phyloP scores from a whole-genome alignment of 1,140 invertebrate species.

The Asbolus verrucosus region DNA sequence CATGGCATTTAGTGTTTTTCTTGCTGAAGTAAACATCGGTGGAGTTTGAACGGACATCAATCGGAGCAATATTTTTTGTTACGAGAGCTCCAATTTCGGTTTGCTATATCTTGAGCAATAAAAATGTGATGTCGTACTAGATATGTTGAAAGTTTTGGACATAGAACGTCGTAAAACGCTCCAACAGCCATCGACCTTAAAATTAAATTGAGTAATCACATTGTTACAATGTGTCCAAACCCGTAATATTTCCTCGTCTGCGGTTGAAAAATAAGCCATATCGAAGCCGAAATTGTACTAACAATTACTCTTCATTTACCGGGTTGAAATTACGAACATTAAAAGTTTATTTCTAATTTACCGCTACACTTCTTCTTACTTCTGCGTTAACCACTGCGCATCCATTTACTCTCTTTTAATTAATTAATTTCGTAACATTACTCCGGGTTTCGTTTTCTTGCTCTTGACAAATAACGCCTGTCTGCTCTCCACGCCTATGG shows the following conservation, averaged over 20 bases:
- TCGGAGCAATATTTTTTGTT: constrained; percentile 24
- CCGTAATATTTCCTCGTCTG: not conserved
- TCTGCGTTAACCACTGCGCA: constrained; percentile 42
- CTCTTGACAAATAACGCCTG: constrained; percentile 42
- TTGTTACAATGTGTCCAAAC: not conserved
- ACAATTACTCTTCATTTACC: constrained; percentile 59
- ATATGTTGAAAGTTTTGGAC: constrained; percentile 36
- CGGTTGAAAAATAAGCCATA: not conserved
- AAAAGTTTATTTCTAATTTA: constrained; percentile 63
- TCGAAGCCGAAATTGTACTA: constrained; percentile 6
- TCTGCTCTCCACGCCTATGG: constrained; percentile 38
- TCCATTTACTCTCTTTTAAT: constrained; percentile 54
- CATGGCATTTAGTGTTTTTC: not conserved
- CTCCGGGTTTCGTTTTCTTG: constrained; percentile 42
- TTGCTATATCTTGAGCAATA: constrained; percentile 23
- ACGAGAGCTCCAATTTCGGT: constrained; percentile 24
- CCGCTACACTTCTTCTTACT: constrained; percentile 58
- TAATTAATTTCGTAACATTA: constrained; percentile 56
- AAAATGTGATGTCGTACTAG: constrained; percentile 29
- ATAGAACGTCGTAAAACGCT: constrained; percentile 28
- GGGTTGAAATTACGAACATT: constrained; percentile 58
- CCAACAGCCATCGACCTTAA: constrained; percentile 6
- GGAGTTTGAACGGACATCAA: constrained; percentile 14
- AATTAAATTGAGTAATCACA: constrained; percentile 21
- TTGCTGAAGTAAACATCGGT: not conserved